phyloP scores from a whole-genome alignment of 2,888 invertebrate species.

The Anodontia alba region DNA sequence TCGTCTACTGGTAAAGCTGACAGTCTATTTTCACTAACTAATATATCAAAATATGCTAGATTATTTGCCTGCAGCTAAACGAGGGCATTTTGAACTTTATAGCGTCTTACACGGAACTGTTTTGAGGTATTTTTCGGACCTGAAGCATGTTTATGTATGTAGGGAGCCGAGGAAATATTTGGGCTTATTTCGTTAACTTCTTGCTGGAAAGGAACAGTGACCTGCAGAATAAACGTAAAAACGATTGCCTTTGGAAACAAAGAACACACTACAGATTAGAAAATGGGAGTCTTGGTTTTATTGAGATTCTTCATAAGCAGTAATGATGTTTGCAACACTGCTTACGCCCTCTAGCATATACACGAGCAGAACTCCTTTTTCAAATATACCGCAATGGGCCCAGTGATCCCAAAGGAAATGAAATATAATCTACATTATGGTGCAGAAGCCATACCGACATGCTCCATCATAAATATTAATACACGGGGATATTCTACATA shows the following conservation, averaged over 20 bases:
- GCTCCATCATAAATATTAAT: slow-evolving; percentile 40
- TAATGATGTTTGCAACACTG: too few species aligned
- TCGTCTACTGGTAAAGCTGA: slow-evolving; percentile 37
- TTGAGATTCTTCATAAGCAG: too few species aligned
- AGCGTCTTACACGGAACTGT: slow-evolving; percentile 45
- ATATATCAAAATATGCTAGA: slow-evolving; percentile 39
- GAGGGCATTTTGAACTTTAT: slow-evolving; percentile 41
- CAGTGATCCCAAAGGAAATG: too few species aligned
- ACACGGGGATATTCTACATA: slow-evolving; percentile 18
- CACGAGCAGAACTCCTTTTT: too few species aligned
- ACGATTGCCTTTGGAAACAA: too few species aligned
- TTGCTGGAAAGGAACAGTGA: slow-evolving; percentile 57
- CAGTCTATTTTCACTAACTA: slow-evolving; percentile 42
- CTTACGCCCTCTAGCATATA: too few species aligned
- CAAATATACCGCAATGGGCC: too few species aligned
- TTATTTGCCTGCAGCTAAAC: slow-evolving; percentile 46
- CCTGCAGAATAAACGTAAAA: too few species aligned
- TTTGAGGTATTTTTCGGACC: slow-evolving; percentile 41
- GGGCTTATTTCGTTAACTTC: slow-evolving; percentile 50
- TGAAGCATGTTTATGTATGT: slow-evolving; percentile 40
- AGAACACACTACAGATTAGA: too few species aligned
- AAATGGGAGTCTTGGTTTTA: too few species aligned
- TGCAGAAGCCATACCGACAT: slow-evolving; percentile 50
- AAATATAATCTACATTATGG: too few species aligned
- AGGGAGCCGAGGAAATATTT: slow-evolving; percentile 33